Conservation (phyloP, 2,888 invertebrate species). For the Lamellibrachia satsuma region DNA sequence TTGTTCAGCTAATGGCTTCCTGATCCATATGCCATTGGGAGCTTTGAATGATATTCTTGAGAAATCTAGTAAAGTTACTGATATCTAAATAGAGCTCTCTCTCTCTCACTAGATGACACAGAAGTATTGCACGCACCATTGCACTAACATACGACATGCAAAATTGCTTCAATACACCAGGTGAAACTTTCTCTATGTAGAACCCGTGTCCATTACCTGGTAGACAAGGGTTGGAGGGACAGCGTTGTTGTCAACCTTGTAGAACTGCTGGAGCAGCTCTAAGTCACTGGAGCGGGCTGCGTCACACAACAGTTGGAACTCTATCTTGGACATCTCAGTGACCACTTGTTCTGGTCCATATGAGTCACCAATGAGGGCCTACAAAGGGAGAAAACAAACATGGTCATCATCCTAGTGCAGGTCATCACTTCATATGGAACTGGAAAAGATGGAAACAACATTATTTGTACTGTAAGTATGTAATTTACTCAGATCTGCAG, state of each 20-base stretch:
- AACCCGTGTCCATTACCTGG: conserved; percentile 24
- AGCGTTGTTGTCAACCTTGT: conserved; percentile 28
- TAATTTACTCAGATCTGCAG: too few species aligned
- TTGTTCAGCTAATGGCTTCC: too few species aligned
- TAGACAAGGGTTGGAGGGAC: conserved; percentile 19
- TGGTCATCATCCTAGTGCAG: neutral
- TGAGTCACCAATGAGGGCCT: conserved; percentile 35
- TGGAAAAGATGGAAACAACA: too few species aligned
- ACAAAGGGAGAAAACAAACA: neutral
- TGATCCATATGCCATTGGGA: too few species aligned
- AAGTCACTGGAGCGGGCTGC: conserved; percentile 22
- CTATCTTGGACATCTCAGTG: neutral
- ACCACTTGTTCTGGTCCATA: conserved; percentile 29
- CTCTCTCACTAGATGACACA: too few species aligned
- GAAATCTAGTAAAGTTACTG: too few species aligned
- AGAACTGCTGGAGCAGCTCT: conserved; percentile 21
- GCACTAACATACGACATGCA: too few species aligned
- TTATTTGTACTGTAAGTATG: too few species aligned
- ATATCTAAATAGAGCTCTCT: too few species aligned
- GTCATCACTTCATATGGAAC: neutral
- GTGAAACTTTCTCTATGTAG: neutral
- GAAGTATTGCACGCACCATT: too few species aligned
- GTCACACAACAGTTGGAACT: conserved; percentile 18
- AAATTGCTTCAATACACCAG: neutral
- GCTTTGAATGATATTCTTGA: too few species aligned